Evolutionary conservation across 2,888 invertebrate species (phyloP), one percentile per base, ranked within the genome.

Genomic region (Acleris cristana): DNA sequence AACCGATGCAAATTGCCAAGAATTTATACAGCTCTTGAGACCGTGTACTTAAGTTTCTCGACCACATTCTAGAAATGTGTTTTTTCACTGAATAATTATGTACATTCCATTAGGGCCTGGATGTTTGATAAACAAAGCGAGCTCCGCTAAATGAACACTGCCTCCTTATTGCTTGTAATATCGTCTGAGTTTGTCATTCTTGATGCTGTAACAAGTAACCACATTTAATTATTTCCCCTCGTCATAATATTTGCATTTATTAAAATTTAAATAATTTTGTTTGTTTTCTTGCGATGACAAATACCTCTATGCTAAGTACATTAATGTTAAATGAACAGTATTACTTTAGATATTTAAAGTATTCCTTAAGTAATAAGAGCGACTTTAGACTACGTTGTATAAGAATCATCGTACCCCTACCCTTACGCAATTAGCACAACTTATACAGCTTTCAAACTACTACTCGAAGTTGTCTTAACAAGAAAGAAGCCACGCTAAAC

Each of bases 91-190:
- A 51, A 61, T 61, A 55, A 30, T 49, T 57, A 52, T 66, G 54
- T 65, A 53, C 66, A 53, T 62, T 67, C 57, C 57, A 67, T 67
- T 58, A 62, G 57, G 52, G 62, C 34, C 34, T 62, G 66, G 52
- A 21, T 57, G 52, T 57, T 65, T 52, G 53, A 57, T 57, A 62
- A 67, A 67, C 62, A 48, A 44, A 18, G 53, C 56, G 54, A 45
- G 53, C 48, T 53, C 53, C 45, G 51, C 51, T 62, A 57, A 67
- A 62, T 56, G 57, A 66, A 51, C 60, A 7, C 51, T 21, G 48
- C 16, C 56, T 56, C 40, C 54, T 56, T 56, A 26, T 44, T 52
- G 21, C 55, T 40, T 44, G 52, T 44, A 61, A 56, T 66, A 45
- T 52, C 52, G 62, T 53, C 30, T 40, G 53, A 62, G 57, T 57